These are phyloP conservation scores for Pelecanoides urinatrix DNA, from an alignment of 2,113 vertebrate species.

Conservation along the genomic window DNA sequence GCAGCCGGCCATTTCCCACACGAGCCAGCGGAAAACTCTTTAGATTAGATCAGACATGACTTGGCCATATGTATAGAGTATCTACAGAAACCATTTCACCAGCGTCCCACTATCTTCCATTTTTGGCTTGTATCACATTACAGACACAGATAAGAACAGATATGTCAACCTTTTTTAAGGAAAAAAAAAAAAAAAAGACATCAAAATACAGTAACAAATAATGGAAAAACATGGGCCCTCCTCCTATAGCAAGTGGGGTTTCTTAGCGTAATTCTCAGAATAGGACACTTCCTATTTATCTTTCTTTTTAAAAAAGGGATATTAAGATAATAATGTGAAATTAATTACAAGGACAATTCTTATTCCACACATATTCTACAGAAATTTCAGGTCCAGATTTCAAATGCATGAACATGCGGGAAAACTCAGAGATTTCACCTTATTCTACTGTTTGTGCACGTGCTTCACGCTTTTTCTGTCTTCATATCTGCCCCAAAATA, in stretches of 20 bases:
- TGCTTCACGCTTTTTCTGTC: background rate
- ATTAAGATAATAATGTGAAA: background rate
- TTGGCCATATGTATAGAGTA: fast-evolving
- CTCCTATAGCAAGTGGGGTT: background rate
- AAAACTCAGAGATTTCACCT: background rate
- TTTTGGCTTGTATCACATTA: background rate
- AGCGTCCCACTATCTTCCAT: background rate
- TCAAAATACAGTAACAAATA: background rate
- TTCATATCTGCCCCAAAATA: background rate
- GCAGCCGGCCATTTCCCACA: background rate
- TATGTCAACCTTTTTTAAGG: background rate
- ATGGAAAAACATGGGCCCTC: background rate
- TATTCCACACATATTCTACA: background rate
- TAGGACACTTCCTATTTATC: background rate
- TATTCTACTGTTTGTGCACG: background rate
- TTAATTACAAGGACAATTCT: background rate
- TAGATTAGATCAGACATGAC: background rate
- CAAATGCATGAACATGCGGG: fast-evolving
- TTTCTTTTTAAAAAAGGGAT: background rate
- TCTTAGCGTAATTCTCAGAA: background rate
- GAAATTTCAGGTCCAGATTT: background rate
- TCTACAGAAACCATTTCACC: background rate
- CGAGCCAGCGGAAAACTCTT: background rate
- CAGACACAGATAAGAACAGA: background rate
- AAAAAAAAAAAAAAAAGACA: background rate